Evolutionary conservation across 2,888 invertebrate genomes (phyloP).

Genomic region (Physocephala rufipes): DNA sequence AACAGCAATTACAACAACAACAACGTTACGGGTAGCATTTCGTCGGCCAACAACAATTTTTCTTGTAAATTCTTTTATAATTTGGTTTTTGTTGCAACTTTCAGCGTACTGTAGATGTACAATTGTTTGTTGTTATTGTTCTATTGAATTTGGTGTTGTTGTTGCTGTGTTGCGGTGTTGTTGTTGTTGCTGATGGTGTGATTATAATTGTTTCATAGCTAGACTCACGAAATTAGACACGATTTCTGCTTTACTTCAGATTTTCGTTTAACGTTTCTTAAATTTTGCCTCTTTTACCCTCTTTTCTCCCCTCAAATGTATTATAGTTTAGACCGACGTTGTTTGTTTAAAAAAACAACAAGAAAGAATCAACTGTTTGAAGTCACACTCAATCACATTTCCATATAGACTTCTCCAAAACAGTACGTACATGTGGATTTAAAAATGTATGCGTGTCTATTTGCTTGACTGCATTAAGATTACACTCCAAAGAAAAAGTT

Average conservation of each 20-base stretch:
- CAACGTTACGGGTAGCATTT: constrained; percentile 44
- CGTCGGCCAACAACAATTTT: constrained; percentile 33
- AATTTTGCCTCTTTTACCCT: no score
- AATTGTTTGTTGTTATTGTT: constrained; percentile 8
- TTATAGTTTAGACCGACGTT: no score
- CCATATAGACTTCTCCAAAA: not conserved
- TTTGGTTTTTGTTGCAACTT: constrained; percentile 11
- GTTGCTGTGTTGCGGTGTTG: no score
- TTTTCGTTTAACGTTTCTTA: not conserved
- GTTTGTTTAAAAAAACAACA: no score
- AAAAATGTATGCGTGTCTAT: no score
- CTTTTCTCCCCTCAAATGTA: no score
- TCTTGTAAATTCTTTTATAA: constrained; percentile 11
- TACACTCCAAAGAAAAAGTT: no score
- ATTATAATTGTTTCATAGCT: not conserved
- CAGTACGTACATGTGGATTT: not conserved
- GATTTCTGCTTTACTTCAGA: not conserved
- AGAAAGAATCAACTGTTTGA: no score
- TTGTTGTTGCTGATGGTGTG: constrained; percentile 14
- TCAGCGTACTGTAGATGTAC: constrained; percentile 12
- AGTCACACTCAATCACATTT: not conserved
- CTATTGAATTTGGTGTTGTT: no score
- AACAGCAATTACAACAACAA: constrained; percentile 34
- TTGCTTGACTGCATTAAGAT: no score
- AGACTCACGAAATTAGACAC: constrained; percentile 6